These are phyloP conservation scores for Chelonus formosanus DNA, from an alignment of 2,888 invertebrate species.

Conservation along the genomic window DNA sequence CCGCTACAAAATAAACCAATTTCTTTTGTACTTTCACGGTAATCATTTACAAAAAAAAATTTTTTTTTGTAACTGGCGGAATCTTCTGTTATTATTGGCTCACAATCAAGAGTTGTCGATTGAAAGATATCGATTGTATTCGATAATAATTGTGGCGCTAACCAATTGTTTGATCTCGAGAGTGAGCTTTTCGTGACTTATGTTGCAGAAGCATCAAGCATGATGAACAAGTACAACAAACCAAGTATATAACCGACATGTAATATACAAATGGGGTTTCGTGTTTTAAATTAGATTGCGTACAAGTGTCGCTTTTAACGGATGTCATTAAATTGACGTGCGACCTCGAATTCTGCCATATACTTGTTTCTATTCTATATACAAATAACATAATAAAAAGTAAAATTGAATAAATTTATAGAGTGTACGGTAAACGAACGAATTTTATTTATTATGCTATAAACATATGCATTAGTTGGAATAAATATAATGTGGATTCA, in stretches of 20 bases:
- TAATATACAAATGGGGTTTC: constrained; percentile 52
- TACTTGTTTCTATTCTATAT: constrained; percentile 6
- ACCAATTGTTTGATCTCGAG: too few species aligned
- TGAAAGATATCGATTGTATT: too few species aligned
- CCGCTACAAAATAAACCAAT: too few species aligned
- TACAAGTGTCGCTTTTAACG: constrained; percentile 60
- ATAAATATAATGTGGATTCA: not conserved
- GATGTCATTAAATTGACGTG: constrained; percentile 64
- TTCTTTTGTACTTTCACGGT: too few species aligned
- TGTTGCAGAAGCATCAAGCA: constrained; percentile 16
- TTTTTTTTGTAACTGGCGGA: too few species aligned
- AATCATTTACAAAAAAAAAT: too few species aligned
- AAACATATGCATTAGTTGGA: not conserved
- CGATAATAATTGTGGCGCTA: too few species aligned
- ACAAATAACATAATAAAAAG: constrained; percentile 38
- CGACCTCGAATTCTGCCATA: constrained; percentile 49
- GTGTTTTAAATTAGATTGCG: constrained; percentile 62
- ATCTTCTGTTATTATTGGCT: too few species aligned
- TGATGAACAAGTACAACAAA: not conserved
- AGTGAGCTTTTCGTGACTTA: too few species aligned
- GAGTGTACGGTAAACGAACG: too few species aligned
- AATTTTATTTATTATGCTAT: not conserved
- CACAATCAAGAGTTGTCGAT: too few species aligned
- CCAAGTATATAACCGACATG: constrained; percentile 32
- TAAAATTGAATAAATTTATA: constrained; percentile 15